These are phyloP conservation scores for Rhagonycha lutea DNA, from an alignment of 2,888 invertebrate species.

Conservation along the genomic window DNA sequence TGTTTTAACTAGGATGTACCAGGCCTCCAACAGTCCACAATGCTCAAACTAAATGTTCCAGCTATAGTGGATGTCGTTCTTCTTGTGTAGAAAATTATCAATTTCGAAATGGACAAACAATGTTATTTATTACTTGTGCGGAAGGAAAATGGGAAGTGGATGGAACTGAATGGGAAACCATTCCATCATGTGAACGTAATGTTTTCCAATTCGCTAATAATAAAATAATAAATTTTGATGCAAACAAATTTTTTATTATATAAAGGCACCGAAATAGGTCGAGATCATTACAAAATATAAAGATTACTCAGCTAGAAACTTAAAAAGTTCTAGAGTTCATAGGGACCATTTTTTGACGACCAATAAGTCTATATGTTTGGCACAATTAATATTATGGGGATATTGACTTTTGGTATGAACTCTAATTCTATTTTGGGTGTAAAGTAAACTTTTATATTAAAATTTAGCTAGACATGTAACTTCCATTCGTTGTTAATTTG, in stretches of 20 bases:
- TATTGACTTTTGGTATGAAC: no score
- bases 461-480: no score
- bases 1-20: slow-evolving; percentile 10
- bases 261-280: no score
- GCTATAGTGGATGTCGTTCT: slow-evolving; percentile 58
- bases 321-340: no score
- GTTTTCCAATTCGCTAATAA: slow-evolving; percentile 6
- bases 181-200: slow-evolving; percentile 70
- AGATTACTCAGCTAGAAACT: no score
- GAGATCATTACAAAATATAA: no score
- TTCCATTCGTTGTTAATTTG: background rate
- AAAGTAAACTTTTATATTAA: no score
- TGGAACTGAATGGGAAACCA: slow-evolving; percentile 53
- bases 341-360: no score
- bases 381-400: no score
- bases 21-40: slow-evolving; percentile 47
- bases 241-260: background rate
- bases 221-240: no score
- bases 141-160: slow-evolving; percentile 58
- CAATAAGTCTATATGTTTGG: no score
- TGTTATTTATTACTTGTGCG: slow-evolving; percentile 56
- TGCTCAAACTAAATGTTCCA: slow-evolving; percentile 48
- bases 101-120: slow-evolving; percentile 60
- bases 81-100: slow-evolving; percentile 56
- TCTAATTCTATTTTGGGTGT: no score